Evolutionary conservation across 2,888 invertebrate species (phyloP).

Genomic region (Caenorhabditis sinica): DNA sequence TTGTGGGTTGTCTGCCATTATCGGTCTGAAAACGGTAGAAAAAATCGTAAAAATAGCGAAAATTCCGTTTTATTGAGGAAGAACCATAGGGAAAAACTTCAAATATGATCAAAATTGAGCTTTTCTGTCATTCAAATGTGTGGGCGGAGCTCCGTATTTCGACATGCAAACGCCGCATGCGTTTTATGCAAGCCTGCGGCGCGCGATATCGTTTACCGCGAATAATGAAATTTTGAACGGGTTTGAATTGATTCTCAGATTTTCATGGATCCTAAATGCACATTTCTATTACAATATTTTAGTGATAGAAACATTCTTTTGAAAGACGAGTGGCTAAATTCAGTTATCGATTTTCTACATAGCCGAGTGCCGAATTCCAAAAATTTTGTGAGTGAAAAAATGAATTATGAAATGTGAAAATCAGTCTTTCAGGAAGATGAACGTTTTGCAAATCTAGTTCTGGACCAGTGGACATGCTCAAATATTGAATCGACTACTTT

Average conservation of each 20-base stretch:
- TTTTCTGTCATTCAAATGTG: not conserved
- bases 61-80: not conserved
- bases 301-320: slow-evolving; percentile 53
- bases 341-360: slow-evolving; percentile 46
- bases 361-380: not conserved
- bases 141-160: slow-evolving; percentile 43
- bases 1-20: slow-evolving; percentile 16
- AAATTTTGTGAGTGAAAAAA: slow-evolving; percentile 31
- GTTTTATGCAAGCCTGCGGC: slow-evolving; percentile 28
- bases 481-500: slow-evolving; percentile 37
- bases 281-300: slow-evolving; percentile 49
- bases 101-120: not conserved
- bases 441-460: slow-evolving; percentile 49
- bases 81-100: not conserved
- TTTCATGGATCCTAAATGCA: slow-evolving; percentile 37
- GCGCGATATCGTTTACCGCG: not conserved
- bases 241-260: too few species aligned
- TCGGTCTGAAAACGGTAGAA: not conserved
- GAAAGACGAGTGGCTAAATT: slow-evolving; percentile 55
- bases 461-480: slow-evolving; percentile 63
- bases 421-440: slow-evolving; percentile 39
- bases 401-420: not conserved
- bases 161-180: slow-evolving; percentile 28
- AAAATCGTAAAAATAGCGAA: not conserved
- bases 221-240: slow-evolving; percentile 10